Evolutionary conservation across 1,140 invertebrate genomes (phyloP).

Genomic region (Macrobrachium nipponense): DNA sequence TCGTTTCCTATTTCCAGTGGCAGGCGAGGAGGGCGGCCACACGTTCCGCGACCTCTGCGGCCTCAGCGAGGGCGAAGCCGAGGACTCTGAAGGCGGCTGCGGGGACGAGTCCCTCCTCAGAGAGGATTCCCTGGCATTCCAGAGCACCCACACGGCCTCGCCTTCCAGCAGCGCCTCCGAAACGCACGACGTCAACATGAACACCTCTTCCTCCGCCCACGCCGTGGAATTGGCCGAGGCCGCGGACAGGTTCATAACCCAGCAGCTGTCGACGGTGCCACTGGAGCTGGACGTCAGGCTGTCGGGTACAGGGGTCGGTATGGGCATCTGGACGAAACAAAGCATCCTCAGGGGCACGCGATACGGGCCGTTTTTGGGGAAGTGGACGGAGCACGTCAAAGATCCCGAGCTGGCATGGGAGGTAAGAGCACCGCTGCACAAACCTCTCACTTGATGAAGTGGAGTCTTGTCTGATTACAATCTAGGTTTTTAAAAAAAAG

Average conservation of each 20-base stretch:
- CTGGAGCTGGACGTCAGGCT: constrained; percentile 72
- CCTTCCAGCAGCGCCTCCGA: constrained; percentile 34
- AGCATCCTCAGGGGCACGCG: constrained; percentile 74
- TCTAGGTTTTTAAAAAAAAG: no score
- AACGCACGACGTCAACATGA: constrained; percentile 29
- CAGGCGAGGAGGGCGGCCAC: constrained; percentile 44
- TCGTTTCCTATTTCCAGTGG: constrained; percentile 39
- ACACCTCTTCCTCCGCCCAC: constrained; percentile 39
- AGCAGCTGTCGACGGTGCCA: constrained; percentile 66
- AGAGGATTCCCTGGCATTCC: no score
- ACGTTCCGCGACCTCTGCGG: constrained; percentile 55
- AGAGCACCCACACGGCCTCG: not conserved
- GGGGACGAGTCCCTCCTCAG: not conserved
- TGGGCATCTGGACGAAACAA: constrained; percentile 73
- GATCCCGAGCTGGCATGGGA: constrained; percentile 79
- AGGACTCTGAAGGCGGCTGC: constrained; percentile 45
- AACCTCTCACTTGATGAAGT: no score
- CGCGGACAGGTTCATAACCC: constrained; percentile 52
- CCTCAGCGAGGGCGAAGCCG: constrained; percentile 34
- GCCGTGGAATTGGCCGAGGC: constrained; percentile 42
- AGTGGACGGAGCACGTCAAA: constrained; percentile 75
- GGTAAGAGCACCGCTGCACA: constrained; percentile 72
- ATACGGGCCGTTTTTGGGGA: constrained; percentile 79
- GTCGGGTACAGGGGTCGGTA: constrained; percentile 60
- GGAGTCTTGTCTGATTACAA: no score